Evolutionary conservation across 2,888 invertebrate genomes (phyloP).

Genomic region (Eudasyphora cyanicolor): DNA sequence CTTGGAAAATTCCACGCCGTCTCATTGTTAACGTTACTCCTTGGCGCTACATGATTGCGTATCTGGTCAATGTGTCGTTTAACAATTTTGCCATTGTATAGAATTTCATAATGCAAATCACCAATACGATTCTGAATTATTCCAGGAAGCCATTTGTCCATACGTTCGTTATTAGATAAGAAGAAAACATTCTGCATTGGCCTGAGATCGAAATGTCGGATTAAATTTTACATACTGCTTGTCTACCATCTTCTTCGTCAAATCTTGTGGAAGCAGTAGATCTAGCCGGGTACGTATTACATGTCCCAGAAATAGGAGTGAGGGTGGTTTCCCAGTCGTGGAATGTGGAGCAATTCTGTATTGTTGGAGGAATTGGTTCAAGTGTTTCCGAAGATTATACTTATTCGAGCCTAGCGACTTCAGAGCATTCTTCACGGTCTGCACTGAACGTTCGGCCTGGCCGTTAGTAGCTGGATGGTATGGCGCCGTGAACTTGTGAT

Average conservation of each 20-base stretch:
- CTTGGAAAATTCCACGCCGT: too few species aligned
- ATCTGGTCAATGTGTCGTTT: slow-evolving; percentile 30
- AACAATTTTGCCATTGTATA: slow-evolving; percentile 15
- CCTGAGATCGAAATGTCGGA: background rate
- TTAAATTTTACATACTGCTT: slow-evolving; percentile 26
- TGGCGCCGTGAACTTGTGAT: too few species aligned
- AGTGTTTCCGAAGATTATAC: slow-evolving; percentile 6
- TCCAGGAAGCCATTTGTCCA: slow-evolving; percentile 33
- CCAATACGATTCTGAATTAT: slow-evolving; percentile 17
- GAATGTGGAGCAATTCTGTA: slow-evolving; percentile 42
- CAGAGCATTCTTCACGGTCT: background rate
- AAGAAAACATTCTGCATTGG: slow-evolving; percentile 36
- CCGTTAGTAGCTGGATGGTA: slow-evolving; percentile 25
- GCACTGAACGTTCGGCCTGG: slow-evolving; percentile 31
- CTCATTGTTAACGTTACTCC: too few species aligned
- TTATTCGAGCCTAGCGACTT: background rate
- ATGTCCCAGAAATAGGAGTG: too few species aligned
- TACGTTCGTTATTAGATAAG: background rate
- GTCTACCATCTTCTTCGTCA: background rate
- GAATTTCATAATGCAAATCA: slow-evolving; percentile 16
- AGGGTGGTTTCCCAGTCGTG: slow-evolving; percentile 23
- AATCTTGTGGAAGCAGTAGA: slow-evolving; percentile 10
- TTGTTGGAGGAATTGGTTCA: slow-evolving; percentile 22
- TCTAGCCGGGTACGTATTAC: background rate
- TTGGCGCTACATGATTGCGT: background rate